Evolutionary conservation across 2,888 invertebrate genomes (phyloP), one percentile per base, ranked within the genome.

Genomic region (Drosophila ezoana): DNA sequence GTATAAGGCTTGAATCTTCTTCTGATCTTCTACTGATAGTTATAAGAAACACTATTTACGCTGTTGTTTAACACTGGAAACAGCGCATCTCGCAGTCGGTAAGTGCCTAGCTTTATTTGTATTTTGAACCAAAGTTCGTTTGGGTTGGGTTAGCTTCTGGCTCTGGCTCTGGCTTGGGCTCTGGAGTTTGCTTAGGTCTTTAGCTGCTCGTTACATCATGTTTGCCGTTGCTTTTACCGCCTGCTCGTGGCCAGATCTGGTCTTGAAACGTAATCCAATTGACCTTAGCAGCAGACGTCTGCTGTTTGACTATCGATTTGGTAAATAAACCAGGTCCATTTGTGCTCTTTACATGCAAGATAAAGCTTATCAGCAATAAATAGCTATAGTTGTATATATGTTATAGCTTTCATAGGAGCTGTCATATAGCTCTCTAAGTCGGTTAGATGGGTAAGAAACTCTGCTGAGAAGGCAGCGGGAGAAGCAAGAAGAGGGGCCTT

Each of bases 141-240:
- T 57, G 66, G 52, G 59, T 53, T 51, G 61, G 56, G 65, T 56
- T 52, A 14, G 49, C 62, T 57, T 68, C 57, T 66, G 56, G 13
- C 14, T 61, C 43, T 32, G 14, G 10, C 35, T 58, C 3, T 13
- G 9, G 5, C 37, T 6, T 5, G 2, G n/a, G 11, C 16, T 35
- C n/a, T 18, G 28, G 20, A 47, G 82, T 75, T 81, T 85, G 75
- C 67, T 72, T 70, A 79, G 64, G 72, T 77, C 75, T 84, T 80
- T 72, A 71, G 76, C 78, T 79, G 56, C 16, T 41, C 13, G 67
- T 86, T 89, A 89, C 89, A 86, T 86, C 77, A 86, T 87, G 61
- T 89, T 87, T 84, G 70, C 66, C 11, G 16, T 49, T 67, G 47
- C 71, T 20, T 72, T 83, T 76, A 76, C 76, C 77, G 67, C 45